Conservation (phyloP, 2,888 invertebrate species). For the Coremacera marginata region DNA sequence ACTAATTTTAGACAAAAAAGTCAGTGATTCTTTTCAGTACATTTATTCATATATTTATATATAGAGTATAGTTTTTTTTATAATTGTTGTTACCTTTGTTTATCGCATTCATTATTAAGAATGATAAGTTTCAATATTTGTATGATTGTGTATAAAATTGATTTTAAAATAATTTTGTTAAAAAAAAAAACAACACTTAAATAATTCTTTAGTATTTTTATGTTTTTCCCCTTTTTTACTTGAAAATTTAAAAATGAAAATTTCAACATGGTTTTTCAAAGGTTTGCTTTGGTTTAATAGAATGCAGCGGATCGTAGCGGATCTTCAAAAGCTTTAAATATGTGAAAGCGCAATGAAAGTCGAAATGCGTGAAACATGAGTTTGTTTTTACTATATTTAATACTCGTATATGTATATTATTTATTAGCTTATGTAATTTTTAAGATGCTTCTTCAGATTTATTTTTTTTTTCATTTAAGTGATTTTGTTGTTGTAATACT, state of each 20-base stretch:
- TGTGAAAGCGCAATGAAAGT: no score
- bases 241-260: not conserved
- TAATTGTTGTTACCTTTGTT: not conserved
- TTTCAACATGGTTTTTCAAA: not conserved
- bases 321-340: no score
- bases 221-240: not conserved
- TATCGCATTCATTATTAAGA: not conserved
- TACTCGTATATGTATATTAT: not conserved
- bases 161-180: slow-evolving; percentile 5
- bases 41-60: slow-evolving; percentile 22
- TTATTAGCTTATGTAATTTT: slow-evolving; percentile 5
- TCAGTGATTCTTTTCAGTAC: slow-evolving; percentile 29
- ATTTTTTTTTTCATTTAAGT: slow-evolving; percentile 25
- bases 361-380: not conserved
- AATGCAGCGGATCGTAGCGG: no score
- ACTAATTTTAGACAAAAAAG: not conserved
- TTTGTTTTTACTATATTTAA: not conserved
- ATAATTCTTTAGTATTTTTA: not conserved
- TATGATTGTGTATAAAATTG: slow-evolving; percentile 3
- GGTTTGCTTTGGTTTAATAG: no score
- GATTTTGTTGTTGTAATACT: slow-evolving; percentile 45
- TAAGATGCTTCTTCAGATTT: slow-evolving; percentile 14
- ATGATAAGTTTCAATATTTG: not conserved
- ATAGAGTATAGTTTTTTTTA: not conserved
- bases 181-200: no score